Evolutionary conservation across 92 coral and sea anemone genomes (phyloP).

Genomic region (Bergia puertoricense): DNA sequence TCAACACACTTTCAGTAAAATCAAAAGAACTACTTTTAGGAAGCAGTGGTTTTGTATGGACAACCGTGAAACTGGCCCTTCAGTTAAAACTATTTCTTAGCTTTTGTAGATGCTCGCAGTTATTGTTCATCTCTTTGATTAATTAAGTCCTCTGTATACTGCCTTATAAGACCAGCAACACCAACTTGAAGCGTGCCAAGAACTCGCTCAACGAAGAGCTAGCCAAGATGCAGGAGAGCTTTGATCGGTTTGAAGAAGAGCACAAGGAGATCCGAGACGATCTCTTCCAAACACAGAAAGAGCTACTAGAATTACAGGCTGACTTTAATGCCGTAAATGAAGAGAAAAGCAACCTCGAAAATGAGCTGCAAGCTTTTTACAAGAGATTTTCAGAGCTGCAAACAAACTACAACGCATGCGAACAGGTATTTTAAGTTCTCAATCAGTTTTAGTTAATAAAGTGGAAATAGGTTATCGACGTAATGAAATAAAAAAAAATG

Average conservation of each 20-base stretch:
- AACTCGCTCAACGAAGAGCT: conserved; percentile 11
- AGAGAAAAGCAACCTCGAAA: conserved; percentile 22
- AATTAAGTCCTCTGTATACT: background rate
- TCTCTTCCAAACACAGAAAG: conserved; percentile 26
- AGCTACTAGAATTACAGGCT: background rate
- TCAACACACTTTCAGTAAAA: no score
- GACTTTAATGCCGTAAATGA: conserved; percentile 12
- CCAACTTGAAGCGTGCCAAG: background rate
- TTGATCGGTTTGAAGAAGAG: conserved; percentile 29
- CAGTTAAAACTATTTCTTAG: background rate
- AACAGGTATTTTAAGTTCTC: conserved; percentile 12
- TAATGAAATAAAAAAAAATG: no score
- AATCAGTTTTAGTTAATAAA: background rate
- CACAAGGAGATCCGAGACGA: conserved; percentile 15
- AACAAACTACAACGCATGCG: conserved; percentile 13
- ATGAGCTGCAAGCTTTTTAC: conserved; percentile 19
- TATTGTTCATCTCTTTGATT: background rate
- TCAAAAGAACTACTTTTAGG: no score
- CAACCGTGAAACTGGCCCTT: no score
- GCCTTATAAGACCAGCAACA: background rate
- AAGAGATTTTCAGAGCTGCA: conserved; percentile 33
- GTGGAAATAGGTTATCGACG: background rate
- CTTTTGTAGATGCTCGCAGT: background rate
- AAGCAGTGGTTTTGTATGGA: no score
- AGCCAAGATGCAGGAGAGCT: conserved; percentile 10